Conservation (phyloP, 2,888 invertebrate genomes). For the Chymomyza amoena region DNA sequence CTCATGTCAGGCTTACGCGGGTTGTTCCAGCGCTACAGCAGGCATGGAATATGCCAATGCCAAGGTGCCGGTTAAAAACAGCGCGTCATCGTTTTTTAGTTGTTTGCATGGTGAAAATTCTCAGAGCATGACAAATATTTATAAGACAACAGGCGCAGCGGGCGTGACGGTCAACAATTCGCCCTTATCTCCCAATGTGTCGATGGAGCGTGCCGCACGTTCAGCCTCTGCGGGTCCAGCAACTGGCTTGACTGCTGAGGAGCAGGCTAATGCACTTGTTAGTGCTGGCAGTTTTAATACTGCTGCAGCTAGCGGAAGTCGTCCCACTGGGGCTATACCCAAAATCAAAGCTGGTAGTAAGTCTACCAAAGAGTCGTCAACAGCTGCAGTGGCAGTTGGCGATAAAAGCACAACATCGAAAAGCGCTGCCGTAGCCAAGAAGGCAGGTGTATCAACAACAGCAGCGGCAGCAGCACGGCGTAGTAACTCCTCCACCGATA, state of each 20-base stretch:
- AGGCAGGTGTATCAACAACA: conserved; percentile 12
- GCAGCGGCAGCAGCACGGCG: conserved; percentile 55
- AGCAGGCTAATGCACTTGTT: neutral
- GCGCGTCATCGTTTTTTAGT: conserved; percentile 78
- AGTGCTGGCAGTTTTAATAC: conserved; percentile 26
- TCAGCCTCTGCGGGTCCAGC: conserved; percentile 70
- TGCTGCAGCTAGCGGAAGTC: conserved; percentile 20
- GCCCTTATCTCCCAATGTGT: conserved; percentile 57
- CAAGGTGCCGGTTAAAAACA: conserved; percentile 75
- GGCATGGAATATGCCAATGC: conserved; percentile 48
- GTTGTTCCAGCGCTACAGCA: conserved; percentile 23
- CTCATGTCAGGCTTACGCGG: conserved; percentile 55
- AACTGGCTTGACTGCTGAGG: conserved; percentile 29
- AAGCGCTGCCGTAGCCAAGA: conserved; percentile 14
- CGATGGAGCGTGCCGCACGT: conserved; percentile 70
- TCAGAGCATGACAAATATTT: conserved; percentile 79
- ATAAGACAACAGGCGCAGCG: conserved; percentile 65
- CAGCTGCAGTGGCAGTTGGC: conserved; percentile 29
- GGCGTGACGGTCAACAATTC: conserved; percentile 40
- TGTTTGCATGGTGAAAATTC: conserved; percentile 79
- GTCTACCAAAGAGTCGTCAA: conserved; percentile 44
- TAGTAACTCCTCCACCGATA: conserved; percentile 55
- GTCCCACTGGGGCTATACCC: conserved; percentile 74
- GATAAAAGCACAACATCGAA: conserved; percentile 45
- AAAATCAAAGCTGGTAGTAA: conserved; percentile 66